phyloP scores from a whole-genome alignment of 2,797 vertebrate genomes.

The Melanotaenia pygmaea region DNA sequence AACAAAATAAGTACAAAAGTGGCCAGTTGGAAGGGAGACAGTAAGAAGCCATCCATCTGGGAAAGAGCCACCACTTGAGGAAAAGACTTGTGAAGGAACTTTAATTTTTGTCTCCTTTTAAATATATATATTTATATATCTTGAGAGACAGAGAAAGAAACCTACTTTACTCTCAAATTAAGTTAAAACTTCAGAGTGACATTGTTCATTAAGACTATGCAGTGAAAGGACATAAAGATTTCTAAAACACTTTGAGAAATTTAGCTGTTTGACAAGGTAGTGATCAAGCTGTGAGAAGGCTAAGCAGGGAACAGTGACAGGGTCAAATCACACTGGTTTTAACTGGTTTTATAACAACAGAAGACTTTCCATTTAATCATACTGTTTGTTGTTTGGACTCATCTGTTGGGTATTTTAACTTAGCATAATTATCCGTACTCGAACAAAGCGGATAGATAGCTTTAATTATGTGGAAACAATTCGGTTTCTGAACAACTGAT shows the following conservation, averaged over 20 bases:
- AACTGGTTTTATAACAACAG: not conserved
- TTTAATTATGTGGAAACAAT: slow-evolving; percentile 7
- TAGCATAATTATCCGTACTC: slow-evolving; percentile 3
- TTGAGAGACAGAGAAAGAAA: not conserved
- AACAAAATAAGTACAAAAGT: slow-evolving; percentile 14
- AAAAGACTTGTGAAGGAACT: slow-evolving; percentile 29
- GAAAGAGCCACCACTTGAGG: slow-evolving; percentile 36
- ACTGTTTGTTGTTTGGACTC: slow-evolving; percentile 26
- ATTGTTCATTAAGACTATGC: slow-evolving; percentile 35
- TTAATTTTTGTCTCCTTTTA: slow-evolving; percentile 23
- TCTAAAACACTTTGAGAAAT: slow-evolving; percentile 47
- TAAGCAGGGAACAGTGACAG: slow-evolving; percentile 4
- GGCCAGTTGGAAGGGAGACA: slow-evolving; percentile 33
- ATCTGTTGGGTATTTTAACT: slow-evolving; percentile 9
- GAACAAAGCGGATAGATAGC: not conserved
- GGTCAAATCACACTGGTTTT: slow-evolving; percentile 7
- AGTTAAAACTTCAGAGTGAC: slow-evolving; percentile 34
- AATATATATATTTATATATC: not conserved
- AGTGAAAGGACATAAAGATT: slow-evolving; percentile 36
- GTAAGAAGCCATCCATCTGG: slow-evolving; percentile 31
- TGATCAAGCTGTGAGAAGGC: slow-evolving; percentile 21
- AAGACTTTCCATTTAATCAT: slow-evolving; percentile 6
- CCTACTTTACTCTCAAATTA: not conserved
- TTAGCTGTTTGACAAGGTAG: slow-evolving; percentile 42
- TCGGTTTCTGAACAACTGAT: slow-evolving; percentile 14